phyloP scores from a whole-genome alignment of 2,797 vertebrate species.

The Ispidina picta region DNA sequence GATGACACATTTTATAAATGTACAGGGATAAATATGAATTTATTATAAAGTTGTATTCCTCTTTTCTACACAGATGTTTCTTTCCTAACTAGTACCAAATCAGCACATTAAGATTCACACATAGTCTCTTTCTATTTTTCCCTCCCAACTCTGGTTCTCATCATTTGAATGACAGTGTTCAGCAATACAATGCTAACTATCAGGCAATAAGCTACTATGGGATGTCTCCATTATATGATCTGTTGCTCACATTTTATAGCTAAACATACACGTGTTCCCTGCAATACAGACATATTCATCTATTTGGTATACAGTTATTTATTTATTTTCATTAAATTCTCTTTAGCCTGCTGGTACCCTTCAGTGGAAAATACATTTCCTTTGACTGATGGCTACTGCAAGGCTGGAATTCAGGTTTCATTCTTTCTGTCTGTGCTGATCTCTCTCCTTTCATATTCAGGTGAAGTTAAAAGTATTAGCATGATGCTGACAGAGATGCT shows the following conservation, averaged over 20 bases:
- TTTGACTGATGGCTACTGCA: neutral
- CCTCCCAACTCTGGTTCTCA: neutral
- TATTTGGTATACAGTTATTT: neutral
- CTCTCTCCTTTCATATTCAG: conserved; percentile 20
- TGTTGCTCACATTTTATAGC: neutral
- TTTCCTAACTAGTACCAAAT: neutral
- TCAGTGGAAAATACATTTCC: neutral
- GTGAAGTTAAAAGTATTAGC: conserved; percentile 41
- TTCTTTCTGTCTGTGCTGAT: neutral
- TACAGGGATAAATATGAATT: neutral
- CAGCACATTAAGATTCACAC: neutral
- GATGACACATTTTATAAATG: neutral
- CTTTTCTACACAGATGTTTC: neutral
- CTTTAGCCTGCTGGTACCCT: neutral
- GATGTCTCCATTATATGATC: neutral
- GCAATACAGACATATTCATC: neutral
- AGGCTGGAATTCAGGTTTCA: neutral
- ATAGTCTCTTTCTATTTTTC: neutral
- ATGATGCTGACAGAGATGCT: conserved; percentile 56
- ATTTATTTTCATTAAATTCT: neutral
- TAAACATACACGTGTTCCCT: neutral
- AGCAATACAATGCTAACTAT: neutral
- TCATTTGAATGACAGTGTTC: neutral
- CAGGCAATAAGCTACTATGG: neutral
- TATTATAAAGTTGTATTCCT: neutral